Percentiles rank a stretch among this genome's conserved stretches.
Conservation (phyloP, 1,140 invertebrate species). For the Zaprionus capensis region DNA sequence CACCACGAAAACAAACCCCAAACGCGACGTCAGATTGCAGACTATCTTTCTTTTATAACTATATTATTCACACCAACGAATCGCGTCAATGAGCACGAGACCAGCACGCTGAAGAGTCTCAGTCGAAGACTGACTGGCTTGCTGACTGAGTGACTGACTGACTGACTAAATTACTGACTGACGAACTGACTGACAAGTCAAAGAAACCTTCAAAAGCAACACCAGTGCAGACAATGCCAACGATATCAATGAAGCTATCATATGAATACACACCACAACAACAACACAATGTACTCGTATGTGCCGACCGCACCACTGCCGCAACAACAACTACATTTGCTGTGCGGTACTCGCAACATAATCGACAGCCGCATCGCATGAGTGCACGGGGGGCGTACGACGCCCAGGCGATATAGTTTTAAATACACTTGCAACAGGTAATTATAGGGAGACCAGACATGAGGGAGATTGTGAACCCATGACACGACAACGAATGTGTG, state of each 20-base stretch:
- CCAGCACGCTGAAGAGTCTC: conserved; percentile 24
- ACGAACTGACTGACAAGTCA: conserved; percentile 51
- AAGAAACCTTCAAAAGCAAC: conserved; percentile 78
- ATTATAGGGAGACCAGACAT: conserved; percentile 55
- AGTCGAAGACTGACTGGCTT: conserved; percentile 37
- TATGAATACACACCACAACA: conserved; percentile 47
- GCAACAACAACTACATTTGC: conserved; percentile 24
- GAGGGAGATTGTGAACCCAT: conserved; percentile 14
- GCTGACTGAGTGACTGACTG: conserved; percentile 27
- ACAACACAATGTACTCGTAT: conserved; percentile 50
- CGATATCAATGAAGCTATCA: conserved; percentile 76
- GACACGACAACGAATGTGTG: conserved; percentile 20
- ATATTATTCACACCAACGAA: conserved; percentile 65
- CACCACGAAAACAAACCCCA: conserved; percentile 52
- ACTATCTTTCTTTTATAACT: conserved; percentile 52
- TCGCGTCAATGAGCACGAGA: conserved; percentile 61
- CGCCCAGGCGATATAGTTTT: conserved; percentile 57
- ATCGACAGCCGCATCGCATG: conserved; percentile 55
- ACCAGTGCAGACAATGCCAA: conserved; percentile 72
- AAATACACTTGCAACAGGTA: conserved; percentile 50
- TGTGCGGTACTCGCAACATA: conserved; percentile 25
- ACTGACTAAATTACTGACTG: conserved; percentile 41
- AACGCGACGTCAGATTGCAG: conserved; percentile 30
- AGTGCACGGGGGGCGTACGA: conserved; percentile 54
- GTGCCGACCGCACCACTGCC: conserved; percentile 9